phyloP scores from a whole-genome alignment of 1,140 invertebrate species.

The Orchestia grillus region DNA sequence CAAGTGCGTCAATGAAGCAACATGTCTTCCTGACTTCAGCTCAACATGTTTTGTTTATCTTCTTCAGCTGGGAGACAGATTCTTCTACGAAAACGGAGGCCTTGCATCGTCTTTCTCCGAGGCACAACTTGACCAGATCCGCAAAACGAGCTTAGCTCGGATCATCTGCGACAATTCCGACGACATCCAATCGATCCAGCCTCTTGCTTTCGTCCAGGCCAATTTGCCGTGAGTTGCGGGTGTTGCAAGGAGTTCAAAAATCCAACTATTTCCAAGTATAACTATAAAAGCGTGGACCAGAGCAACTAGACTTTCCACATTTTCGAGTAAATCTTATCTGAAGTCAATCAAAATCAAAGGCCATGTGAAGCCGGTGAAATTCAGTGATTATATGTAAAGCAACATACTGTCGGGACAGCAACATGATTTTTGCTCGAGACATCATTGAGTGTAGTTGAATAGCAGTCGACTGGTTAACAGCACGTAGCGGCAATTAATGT shows the following conservation, averaged over 20 bases:
- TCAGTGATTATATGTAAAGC: too few species aligned
- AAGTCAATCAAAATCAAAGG: too few species aligned
- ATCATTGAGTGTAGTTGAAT: too few species aligned
- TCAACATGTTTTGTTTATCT: background rate
- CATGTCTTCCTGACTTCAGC: background rate
- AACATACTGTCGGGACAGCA: too few species aligned
- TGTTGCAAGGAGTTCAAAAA: background rate
- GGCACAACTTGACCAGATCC: conserved; percentile 87
- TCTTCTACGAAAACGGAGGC: conserved; percentile 75
- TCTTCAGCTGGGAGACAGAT: conserved; percentile 73
- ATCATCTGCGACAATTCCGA: conserved; percentile 90
- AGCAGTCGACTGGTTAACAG: too few species aligned
- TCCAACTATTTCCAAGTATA: background rate
- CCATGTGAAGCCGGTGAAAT: too few species aligned
- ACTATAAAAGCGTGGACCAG: background rate
- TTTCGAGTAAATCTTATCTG: too few species aligned
- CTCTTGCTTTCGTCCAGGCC: conserved; percentile 72
- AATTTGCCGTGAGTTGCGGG: conserved; percentile 46
- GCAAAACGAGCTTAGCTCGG: conserved; percentile 85
- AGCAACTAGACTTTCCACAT: background rate
- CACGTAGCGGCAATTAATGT: too few species aligned
- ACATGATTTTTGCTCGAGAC: too few species aligned
- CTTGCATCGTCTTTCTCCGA: conserved; percentile 78
- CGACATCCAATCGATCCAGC: conserved; percentile 81
- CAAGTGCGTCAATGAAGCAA: background rate